Evolutionary conservation across 1,140 invertebrate genomes (phyloP), one percentile per base, ranked within the genome.

Genomic region (Trichoplusia ni): DNA sequence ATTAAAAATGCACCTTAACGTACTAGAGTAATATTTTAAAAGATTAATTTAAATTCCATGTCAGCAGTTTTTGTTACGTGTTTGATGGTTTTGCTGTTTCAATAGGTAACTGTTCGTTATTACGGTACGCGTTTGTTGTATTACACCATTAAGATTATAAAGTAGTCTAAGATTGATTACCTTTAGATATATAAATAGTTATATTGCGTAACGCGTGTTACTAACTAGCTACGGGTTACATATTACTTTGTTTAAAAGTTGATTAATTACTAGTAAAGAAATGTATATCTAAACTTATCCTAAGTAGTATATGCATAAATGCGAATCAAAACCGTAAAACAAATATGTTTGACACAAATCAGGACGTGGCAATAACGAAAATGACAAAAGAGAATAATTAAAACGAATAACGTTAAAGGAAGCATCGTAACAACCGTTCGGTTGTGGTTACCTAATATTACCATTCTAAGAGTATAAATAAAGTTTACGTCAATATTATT

Each of bases 1-100:
- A 84, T 71, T 86, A 81, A 88, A 86, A 90, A 89, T 88, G 84
- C 84, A 86, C 79, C 83, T 88, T 88, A 86, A 65, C 73, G 76
- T 70, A 71, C 73, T 80, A 80, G 80, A 80, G 76, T 84, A 82
- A 79, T 79, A 77, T 76, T 77, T 75, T 78, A 73, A 78, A 82
- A 80, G 73, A 71, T 70, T 70, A 58, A 69, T 80, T 66, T 67
- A 71, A 83, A 84, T 82, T 81, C 73, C 71, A 69, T 79, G 66
- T 73, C 58, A 62, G 69, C 74, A 70, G 64, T 67, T 21, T 44
- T 18, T 42, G 27, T 42, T 58, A 27, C 23, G 25, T 42, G 18
- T 58, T 58, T 18, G 21, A 29, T 7, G 25, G 13, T 58, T 25
- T 58, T 37, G 25, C 33, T 33, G 33, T 53, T 33, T 53, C 33